phyloP scores from a whole-genome alignment of 2,113 vertebrate species.

The Cynopterus brachyotis region DNA sequence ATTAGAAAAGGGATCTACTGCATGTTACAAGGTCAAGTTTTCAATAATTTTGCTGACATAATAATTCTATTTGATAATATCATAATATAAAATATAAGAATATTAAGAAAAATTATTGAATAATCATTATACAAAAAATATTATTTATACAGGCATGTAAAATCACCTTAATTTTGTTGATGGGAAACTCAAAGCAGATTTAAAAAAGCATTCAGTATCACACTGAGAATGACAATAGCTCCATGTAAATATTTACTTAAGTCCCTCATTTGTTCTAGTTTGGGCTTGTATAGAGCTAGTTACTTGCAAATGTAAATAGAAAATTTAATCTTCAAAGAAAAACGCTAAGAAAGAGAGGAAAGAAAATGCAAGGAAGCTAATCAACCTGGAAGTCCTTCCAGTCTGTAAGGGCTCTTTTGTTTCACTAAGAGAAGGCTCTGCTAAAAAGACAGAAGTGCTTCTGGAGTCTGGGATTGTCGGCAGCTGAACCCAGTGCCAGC shows the following conservation, averaged over 20 bases:
- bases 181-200: neutral
- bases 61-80: neutral
- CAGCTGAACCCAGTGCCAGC: neutral
- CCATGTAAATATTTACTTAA: neutral
- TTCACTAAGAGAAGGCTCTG: neutral
- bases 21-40: neutral
- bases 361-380: neutral
- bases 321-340: neutral
- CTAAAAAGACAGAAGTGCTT: neutral
- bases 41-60: neutral
- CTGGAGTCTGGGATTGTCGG: neutral
- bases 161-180: neutral
- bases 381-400: neutral
- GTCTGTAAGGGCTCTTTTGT: neutral
- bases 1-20: neutral
- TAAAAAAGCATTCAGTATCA: neutral
- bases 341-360: neutral
- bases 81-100: neutral
- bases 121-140: neutral
- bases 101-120: neutral
- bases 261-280: neutral
- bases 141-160: neutral
- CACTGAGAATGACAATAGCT: neutral
- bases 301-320: neutral
- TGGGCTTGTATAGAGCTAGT: neutral